Base-by-base conservation (phyloP, 2,797 vertebrate species). In the Champsocephalus gunnari region DNA sequence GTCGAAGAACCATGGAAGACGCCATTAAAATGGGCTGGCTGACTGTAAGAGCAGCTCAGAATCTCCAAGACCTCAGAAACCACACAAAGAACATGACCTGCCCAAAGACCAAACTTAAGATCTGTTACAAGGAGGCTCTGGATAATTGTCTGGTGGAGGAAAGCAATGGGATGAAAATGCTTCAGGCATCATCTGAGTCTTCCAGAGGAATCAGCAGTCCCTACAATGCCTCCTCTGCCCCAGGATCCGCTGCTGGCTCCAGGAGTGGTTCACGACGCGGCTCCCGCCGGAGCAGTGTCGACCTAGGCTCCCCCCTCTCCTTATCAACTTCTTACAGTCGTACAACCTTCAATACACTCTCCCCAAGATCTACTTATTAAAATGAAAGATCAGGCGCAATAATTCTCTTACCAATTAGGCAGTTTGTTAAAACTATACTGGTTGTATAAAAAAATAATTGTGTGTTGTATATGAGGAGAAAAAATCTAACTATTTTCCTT, bases 51-150 rank as follows among this genome's bases (percentile, higher is more conserved):
- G 75, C 94, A 5, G 94, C 96, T 13, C 96, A 96, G 91, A 97
- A 96, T 86, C 93, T 99, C 63, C 96, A 96, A 84, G 97, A 99
- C 73, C 81, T 89, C 3, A 94, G 80, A 79, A 94, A 90, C 83
- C 97, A 98, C 47, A 78, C 94, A 72, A 99, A 98, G 88, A 96
- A 94, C 88, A 90, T 99, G 66, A 98, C 96, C 64, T 99, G 98
- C 77, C 98, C 98, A 65, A 99, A 99, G 92, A 99, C 95, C 84
- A 99, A 99, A 83, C 94, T 99, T 71, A 98, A 96, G 90, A 97
- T 99, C 77, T 97, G 96, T 66, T 99, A 97, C 87, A 97, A 96
- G 89, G 96, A 99, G 65, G 97, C 97, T 38, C 89, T 99, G 87
- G 97, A 96, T 89, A 95, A 95, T 41, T 99, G 96, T 57, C 92